phyloP scores from a whole-genome alignment of 23 tunicate species.

The Oikopleura dioica region DNA sequence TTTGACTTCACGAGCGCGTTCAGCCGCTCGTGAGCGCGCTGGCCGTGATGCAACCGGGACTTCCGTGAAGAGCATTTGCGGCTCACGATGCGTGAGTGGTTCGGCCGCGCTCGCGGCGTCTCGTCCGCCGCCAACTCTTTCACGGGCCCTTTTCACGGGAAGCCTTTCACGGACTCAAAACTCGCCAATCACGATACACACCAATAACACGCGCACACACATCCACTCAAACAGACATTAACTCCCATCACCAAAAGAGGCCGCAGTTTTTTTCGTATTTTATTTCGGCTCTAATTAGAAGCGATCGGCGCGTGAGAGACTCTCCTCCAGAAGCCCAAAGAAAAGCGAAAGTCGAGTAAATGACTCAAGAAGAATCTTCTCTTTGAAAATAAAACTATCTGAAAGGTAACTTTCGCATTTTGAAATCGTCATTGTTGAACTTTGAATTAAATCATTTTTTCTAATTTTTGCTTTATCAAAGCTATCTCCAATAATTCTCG shows the following conservation, averaged over 20 bases:
- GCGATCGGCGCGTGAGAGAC: too few species aligned
- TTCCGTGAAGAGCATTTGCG: background rate
- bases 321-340: too few species aligned
- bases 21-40: background rate
- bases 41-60: background rate
- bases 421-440: too few species aligned
- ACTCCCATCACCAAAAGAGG: conserved; percentile 13
- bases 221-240: conserved; percentile 14
- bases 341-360: too few species aligned
- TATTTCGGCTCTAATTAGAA: too few species aligned
- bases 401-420: too few species aligned
- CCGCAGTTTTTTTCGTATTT: too few species aligned
- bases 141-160: background rate
- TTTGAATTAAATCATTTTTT: too few species aligned
- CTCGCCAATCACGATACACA: conserved; percentile 16
- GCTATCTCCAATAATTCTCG: background rate
- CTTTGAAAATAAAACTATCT: too few species aligned
- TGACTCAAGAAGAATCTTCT: too few species aligned
- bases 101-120: background rate
- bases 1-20: too few species aligned
- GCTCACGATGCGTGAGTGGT: background rate
- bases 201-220: conserved; percentile 15
- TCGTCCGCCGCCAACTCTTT: background rate
- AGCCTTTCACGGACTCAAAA: background rate
- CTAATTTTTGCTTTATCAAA: too few species aligned